A percentile compares a stretch with the other conserved stretches of the same genome.
phyloP scores from a whole-genome alignment of 2,888 invertebrate species.

The Limenitis camilla region DNA sequence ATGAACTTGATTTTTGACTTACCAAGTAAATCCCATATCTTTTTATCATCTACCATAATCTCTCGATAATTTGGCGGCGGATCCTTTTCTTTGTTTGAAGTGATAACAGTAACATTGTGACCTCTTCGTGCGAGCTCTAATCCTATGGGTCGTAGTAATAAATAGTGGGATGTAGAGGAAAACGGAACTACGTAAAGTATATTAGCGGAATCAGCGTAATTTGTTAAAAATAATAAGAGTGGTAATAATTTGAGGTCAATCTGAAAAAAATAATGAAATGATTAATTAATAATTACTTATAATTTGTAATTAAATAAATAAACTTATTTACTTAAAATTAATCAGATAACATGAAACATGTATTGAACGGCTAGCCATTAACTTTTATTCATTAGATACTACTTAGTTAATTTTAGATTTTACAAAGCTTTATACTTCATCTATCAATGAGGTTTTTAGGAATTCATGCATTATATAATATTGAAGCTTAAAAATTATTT shows the following conservation, averaged over 20 bases:
- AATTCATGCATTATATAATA: too few species aligned
- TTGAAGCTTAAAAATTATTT: too few species aligned
- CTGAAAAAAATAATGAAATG: slow-evolving; percentile 15
- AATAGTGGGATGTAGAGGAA: slow-evolving; percentile 64
- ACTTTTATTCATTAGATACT: too few species aligned
- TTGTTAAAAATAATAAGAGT: slow-evolving; percentile 10
- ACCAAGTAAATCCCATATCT: slow-evolving; percentile 61
- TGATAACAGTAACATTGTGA: slow-evolving; percentile 69
- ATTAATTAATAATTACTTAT: neutral
- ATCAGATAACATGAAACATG: too few species aligned
- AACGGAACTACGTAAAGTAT: slow-evolving; percentile 66
- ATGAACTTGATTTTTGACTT: too few species aligned
- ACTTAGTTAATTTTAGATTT: too few species aligned
- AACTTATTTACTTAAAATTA: neutral
- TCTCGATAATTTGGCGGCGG: slow-evolving; percentile 55
- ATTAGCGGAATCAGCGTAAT: slow-evolving; percentile 39
- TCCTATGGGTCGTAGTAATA: slow-evolving; percentile 59
- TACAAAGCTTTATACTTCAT: too few species aligned
- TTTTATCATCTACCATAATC: slow-evolving; percentile 46
- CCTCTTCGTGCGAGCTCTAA: slow-evolving; percentile 65
- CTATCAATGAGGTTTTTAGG: too few species aligned
- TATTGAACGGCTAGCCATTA: too few species aligned
- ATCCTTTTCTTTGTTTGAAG: slow-evolving; percentile 45
- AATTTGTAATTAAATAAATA: neutral
- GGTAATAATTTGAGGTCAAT: neutral